Evolutionary conservation across 1,140 invertebrate species (phyloP).

Genomic region (Tenebrio molitor): DNA sequence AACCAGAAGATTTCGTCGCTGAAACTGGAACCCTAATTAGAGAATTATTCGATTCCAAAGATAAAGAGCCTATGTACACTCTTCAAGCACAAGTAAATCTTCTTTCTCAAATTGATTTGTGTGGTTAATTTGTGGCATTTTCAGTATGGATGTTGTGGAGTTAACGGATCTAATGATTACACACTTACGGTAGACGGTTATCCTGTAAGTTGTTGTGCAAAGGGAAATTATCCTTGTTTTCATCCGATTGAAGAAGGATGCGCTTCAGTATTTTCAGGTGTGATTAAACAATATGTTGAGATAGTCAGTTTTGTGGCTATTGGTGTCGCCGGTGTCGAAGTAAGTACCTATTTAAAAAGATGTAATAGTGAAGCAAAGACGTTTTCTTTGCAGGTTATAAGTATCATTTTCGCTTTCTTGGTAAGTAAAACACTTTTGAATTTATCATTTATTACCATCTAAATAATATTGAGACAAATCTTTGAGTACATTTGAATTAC

Average conservation of each 20-base stretch:
- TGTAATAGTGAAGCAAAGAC: not conserved
- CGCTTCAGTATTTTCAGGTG: not conserved
- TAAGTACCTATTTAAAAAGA: not conserved
- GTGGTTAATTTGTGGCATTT: not conserved
- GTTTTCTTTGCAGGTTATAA: not conserved
- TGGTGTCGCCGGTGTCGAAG: not conserved
- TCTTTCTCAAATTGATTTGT: not conserved
- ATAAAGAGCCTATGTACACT: not conserved
- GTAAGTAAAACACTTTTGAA: constrained; percentile 13
- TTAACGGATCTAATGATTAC: not conserved
- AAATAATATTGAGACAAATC: no score
- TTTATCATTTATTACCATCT: no score
- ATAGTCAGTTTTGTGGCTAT: not conserved
- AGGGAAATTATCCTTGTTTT: not conserved
- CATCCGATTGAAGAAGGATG: not conserved
- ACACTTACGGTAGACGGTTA: not conserved
- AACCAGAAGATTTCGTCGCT: not conserved
- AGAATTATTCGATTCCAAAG: not conserved
- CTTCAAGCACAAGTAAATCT: not conserved
- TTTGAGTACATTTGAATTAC: no score
- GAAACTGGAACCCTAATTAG: not conserved
- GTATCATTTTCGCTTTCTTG: not conserved
- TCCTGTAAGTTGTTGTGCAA: constrained; percentile 10
- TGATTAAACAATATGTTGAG: not conserved
- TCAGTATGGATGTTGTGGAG: constrained; percentile 14